Percentiles rank a stretch among this genome's conserved stretches.
These are phyloP conservation scores for Xiphophorus hellerii DNA, from an alignment of 2,113 vertebrate genomes.

Conservation along the genomic window DNA sequence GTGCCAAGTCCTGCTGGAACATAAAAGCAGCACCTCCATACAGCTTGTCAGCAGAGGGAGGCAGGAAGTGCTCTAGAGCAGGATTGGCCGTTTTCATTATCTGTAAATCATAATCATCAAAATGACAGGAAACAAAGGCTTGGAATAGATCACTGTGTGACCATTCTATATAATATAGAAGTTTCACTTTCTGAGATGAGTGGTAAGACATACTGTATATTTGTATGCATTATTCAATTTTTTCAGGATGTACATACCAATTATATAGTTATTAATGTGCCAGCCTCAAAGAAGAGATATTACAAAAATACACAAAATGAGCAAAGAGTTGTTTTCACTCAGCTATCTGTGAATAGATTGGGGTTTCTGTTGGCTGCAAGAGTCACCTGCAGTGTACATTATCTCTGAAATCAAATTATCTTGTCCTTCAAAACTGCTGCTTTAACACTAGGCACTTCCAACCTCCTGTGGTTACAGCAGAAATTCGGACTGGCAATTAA, in stretches of 20 bases:
- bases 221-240: no score
- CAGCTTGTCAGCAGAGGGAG: no score
- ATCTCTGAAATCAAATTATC: conserved; percentile 39
- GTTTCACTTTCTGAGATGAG: no score
- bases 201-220: no score
- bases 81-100: no score
- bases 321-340: not conserved
- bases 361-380: not conserved
- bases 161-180: no score
- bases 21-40: no score
- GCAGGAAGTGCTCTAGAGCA: no score
- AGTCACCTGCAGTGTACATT: conserved; percentile 23
- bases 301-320: conserved; percentile 1
- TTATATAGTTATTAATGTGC: not conserved
- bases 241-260: not conserved
- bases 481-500: not conserved
- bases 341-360: not conserved
- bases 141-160: no score
- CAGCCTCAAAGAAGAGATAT: not conserved
- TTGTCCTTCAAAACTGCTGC: conserved; percentile 41
- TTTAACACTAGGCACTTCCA: conserved; percentile 2
- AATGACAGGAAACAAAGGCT: no score
- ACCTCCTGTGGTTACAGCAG: conserved; percentile 17
- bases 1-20: no score
- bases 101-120: no score